Percentiles rank a stretch among this genome's conserved stretches.
phyloP scores from a whole-genome alignment of 2,797 vertebrate genomes.

The Neopelma chrysocephalum region DNA sequence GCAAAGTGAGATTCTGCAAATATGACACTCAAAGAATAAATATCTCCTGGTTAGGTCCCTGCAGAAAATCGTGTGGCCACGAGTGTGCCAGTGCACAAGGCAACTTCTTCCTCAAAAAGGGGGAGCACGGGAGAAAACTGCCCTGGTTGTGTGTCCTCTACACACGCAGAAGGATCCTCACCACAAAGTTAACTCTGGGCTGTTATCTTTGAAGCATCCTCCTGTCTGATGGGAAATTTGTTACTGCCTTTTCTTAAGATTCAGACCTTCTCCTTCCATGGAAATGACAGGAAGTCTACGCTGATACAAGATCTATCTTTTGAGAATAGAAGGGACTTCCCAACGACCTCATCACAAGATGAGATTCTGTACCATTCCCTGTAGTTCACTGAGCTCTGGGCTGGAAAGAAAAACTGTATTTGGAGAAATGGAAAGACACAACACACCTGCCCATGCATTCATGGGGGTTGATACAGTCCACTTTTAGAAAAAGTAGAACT shows the following conservation, averaged over 20 bases:
- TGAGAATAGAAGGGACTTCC: not conserved
- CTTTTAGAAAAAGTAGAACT: not conserved
- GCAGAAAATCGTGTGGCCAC: not conserved
- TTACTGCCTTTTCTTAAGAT: not conserved
- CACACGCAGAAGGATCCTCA: not conserved
- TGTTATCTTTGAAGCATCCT: not conserved
- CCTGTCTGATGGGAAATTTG: not conserved
- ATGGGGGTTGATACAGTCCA: not conserved
- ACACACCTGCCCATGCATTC: not conserved
- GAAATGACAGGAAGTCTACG: not conserved
- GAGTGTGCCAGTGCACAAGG: not conserved
- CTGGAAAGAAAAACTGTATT: not conserved
- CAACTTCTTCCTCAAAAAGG: not conserved
- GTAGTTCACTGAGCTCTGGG: not conserved
- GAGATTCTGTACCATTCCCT: not conserved
- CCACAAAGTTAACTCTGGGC: not conserved
- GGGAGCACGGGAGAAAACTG: not conserved
- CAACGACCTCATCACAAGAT: not conserved
- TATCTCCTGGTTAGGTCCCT: not conserved
- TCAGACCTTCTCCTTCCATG: not conserved
- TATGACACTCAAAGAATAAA: not conserved
- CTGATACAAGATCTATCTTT: not conserved
- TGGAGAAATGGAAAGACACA: not conserved
- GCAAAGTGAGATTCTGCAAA: constrained; percentile 2
- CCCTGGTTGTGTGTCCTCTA: not conserved